Evolutionary conservation across 2,888 invertebrate genomes (phyloP), one percentile per base, ranked within the genome.

Genomic region (Drosophila anceps): DNA sequence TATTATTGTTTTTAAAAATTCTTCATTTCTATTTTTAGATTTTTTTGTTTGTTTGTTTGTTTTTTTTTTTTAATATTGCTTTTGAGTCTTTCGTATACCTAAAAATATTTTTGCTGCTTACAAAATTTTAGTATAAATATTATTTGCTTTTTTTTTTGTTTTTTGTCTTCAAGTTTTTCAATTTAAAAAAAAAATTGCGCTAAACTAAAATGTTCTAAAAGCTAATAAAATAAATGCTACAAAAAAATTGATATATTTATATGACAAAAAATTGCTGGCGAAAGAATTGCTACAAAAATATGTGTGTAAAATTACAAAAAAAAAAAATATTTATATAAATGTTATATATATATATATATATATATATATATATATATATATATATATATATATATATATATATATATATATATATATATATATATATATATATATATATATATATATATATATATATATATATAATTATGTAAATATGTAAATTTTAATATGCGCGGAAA

Each of bases 41-140:
- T 20, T 1, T 55, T 67, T 61, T n/a, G n/a, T n/a, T n/a, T n/a
- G n/a, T 37, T 27, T 27, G 24, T 44, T 27, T 58, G n/a, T 27
- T 15, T 13, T 27, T 35, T 58, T 29, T 8, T 48, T 69, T 65
- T 72, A 73, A 82, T 80, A 88, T 90, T 91, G 90, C 91, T 91
- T 90, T 90, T 90, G 90, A 90, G 90, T 90, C 91, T 91, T 91
- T 81, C 82, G 76, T 79, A 73, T 60, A 66, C 61, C 73, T 75
- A 71, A 71, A 62, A 48, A 60, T 76, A 75, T 60, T 39, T 66
- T 48, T 61, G 35, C 27, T 39, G 68, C 46, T 54, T 58, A 73
- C 71, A 76, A 75, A 71, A 69, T 60, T 76, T 70, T 50, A 50
- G 31, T 80, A 83, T 69, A 77, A 77, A 75, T 77, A 76, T 55